A percentile compares a stretch with the other conserved stretches of the same genome.
Evolutionary conservation across 2,797 vertebrate genomes (phyloP).

Genomic region (Falco novaeseelandiae): DNA sequence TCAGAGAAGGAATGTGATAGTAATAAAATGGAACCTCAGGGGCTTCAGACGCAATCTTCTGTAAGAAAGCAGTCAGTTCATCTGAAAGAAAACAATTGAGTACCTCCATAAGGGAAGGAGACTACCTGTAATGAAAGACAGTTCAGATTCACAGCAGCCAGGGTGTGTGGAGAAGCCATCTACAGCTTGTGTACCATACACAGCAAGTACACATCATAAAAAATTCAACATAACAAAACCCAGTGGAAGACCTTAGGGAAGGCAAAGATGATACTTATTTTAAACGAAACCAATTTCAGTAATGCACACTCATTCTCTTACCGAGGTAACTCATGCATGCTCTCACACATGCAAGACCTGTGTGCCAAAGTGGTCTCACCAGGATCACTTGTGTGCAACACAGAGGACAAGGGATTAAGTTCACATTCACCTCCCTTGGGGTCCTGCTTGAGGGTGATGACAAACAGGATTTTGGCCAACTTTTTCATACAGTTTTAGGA

Average conservation of each 20-base stretch:
- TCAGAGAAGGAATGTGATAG: conserved; percentile 90
- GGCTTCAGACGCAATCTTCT: conserved; percentile 84
- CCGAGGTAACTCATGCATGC: background rate
- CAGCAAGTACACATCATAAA: background rate
- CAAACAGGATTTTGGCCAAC: background rate
- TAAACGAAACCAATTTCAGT: background rate
- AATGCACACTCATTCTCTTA: background rate
- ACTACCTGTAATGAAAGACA: background rate
- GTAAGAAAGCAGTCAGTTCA: conserved; percentile 81
- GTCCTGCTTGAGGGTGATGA: background rate
- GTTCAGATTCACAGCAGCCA: background rate
- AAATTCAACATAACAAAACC: background rate
- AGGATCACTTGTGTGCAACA: background rate
- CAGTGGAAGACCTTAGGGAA: background rate
- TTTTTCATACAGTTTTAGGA: background rate
- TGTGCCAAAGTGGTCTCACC: background rate
- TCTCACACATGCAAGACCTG: background rate
- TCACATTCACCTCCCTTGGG: background rate
- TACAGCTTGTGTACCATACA: background rate
- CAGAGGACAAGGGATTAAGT: background rate
- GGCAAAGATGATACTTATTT: background rate
- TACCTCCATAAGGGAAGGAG: background rate
- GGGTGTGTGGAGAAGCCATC: background rate
- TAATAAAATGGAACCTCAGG: conserved; percentile 91
- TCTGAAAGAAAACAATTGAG: conserved; percentile 72